A percentile compares a stretch with the other conserved stretches of the same genome.
Conservation (phyloP, 2,888 invertebrate genomes). For the Pristionchus exspectatus region DNA sequence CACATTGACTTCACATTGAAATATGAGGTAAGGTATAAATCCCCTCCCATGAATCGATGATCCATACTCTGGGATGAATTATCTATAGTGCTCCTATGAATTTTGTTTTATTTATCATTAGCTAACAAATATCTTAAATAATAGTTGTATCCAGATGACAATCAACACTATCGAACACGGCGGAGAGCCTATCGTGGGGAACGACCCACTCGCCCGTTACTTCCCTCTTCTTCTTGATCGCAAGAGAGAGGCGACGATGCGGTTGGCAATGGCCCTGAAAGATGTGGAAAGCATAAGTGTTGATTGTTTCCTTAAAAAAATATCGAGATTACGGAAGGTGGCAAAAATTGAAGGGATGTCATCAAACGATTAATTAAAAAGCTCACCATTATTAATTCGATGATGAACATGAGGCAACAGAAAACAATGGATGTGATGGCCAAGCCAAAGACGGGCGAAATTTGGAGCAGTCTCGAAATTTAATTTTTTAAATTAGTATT, state of each 20-base stretch:
- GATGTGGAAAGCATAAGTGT: no score
- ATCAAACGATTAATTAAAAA: no score
- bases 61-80: no score
- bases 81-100: no score
- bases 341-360: no score
- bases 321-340: no score
- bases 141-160: background rate
- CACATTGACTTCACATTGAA: no score
- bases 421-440: background rate
- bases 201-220: background rate
- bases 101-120: background rate
- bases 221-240: background rate
- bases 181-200: background rate
- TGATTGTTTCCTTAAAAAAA: no score
- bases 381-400: background rate
- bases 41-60: no score
- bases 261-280: background rate
- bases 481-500: no score
- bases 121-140: background rate
- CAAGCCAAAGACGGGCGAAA: slow-evolving; percentile 6
- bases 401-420: background rate
- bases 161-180: slow-evolving; percentile 13
- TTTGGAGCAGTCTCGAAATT: slow-evolving; percentile 10
- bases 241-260: background rate
- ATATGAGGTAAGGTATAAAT: no score